These are phyloP conservation scores for Lathronympha strigana DNA, from an alignment of 2,888 invertebrate species.

Conservation along the genomic window DNA sequence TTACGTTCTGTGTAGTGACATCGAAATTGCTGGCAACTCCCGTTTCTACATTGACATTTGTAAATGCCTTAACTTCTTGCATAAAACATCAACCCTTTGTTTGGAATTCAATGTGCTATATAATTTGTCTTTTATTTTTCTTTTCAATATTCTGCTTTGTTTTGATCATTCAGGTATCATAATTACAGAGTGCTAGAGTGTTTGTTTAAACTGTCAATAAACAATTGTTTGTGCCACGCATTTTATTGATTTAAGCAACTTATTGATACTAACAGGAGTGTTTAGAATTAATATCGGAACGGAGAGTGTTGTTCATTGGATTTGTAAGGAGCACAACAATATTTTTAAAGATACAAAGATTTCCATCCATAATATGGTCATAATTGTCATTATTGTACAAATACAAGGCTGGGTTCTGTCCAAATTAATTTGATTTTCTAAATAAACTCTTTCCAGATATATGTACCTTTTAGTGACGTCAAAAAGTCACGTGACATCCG, in stretches of 20 bases:
- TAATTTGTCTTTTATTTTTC: constrained; percentile 24
- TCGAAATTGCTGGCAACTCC: constrained; percentile 5
- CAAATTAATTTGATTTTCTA: too few relatives aligned
- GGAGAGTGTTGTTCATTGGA: too few relatives aligned
- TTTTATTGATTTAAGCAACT: constrained; percentile 4
- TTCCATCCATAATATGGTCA: too few relatives aligned
- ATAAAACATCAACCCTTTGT: constrained; percentile 19
- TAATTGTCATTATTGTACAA: too few relatives aligned
- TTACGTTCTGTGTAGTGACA: constrained; percentile 10
- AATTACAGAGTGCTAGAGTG: constrained; percentile 30
- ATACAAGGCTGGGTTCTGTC: too few relatives aligned
- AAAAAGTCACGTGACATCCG: too few relatives aligned
- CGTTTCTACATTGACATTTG: constrained; percentile 23
- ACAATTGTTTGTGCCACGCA: constrained; percentile 21
- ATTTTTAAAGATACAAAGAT: too few relatives aligned
- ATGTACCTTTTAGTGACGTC: too few relatives aligned
- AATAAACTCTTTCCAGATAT: too few relatives aligned
- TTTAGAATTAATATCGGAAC: too few relatives aligned
- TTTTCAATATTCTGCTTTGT: constrained; percentile 15
- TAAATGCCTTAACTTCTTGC: constrained; percentile 6
- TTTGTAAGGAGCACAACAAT: too few relatives aligned
- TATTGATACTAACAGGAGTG: too few relatives aligned
- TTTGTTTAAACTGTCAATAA: constrained; percentile 9
- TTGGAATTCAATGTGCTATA: constrained; percentile 7
- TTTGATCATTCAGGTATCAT: constrained; percentile 15